Base-by-base conservation (phyloP, 2,113 vertebrate genomes). In the Pungitius pungitius region DNA sequence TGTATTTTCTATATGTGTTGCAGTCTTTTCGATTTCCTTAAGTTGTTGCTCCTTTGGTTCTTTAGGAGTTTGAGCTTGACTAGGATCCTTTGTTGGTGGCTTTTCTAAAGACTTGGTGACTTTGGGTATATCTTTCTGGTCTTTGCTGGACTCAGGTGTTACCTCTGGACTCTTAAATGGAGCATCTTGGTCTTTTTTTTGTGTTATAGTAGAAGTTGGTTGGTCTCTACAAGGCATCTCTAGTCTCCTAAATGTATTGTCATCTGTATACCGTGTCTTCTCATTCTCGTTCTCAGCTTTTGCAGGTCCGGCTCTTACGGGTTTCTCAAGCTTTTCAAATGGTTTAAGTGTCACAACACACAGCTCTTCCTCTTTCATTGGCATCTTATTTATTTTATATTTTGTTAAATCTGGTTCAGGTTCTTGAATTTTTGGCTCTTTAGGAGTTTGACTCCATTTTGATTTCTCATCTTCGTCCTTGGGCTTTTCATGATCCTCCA, bases 331-430 rank as follows among this genome's bases (percentile, higher is more conserved):
- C 65, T 87, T 91, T 5, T 84, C 51, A 77, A 93, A 84, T 39
- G 91, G 79, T 64, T 92, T 92, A 39, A 92, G 59, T 10, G 62
- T 76, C 7, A 93, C 87, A 13, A 18, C 60, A 73, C 91, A 90
- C 57, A 71, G 52, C 33, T 88, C 85, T 14, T 87, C 75, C 1
- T 82, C 77, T 60, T 75, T 75, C 70, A 85, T 87, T 68, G 87
- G 77, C 17, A 91, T 24, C 43, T 77, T 85, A 39, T 82, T 88
- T 24, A 88, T 82, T 85, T 88, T 93, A 75, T 88, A 91, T 35
- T 79, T 86, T 1, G 77, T 68, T 64, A 84, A 55, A 58, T 73
- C 62, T 40, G 82, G 73, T 51, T 90, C 82, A n/a, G 71, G 51
- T 45, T 82, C 84, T 45, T 82, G 64, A 9, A 83, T 65, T 57